Conservation (phyloP, 2,888 invertebrate genomes). For the Ypsolopha scabrella region DNA sequence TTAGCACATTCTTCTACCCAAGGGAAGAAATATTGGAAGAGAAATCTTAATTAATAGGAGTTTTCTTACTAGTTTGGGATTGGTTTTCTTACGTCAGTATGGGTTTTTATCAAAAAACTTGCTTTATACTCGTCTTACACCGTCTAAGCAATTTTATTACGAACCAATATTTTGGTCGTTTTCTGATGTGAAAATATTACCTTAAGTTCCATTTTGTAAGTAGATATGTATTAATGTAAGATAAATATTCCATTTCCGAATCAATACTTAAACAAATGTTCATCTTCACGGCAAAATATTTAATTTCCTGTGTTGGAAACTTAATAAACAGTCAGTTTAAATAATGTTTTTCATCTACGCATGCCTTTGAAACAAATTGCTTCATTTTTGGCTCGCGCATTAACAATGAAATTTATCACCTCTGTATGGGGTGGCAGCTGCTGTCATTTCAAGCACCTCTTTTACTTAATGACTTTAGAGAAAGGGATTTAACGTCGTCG, state of each 20-base stretch:
- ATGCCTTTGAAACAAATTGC: slow-evolving; percentile 57
- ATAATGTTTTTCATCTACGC: slow-evolving; percentile 64
- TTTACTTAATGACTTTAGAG: slow-evolving; percentile 6
- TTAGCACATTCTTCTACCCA: slow-evolving; percentile 45
- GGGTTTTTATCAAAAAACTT: no score
- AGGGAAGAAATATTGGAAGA: slow-evolving; percentile 32
- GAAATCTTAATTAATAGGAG: slow-evolving; percentile 13
- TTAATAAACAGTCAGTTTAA: slow-evolving; percentile 50
- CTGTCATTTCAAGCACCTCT: slow-evolving; percentile 24
- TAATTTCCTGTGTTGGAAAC: slow-evolving; percentile 8
- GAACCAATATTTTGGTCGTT: no score
- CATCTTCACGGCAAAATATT: background rate
- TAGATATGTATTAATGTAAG: no score
- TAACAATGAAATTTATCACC: slow-evolving; percentile 56
- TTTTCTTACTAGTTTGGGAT: no score
- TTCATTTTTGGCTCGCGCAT: slow-evolving; percentile 55
- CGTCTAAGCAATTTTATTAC: no score
- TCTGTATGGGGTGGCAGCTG: slow-evolving; percentile 31
- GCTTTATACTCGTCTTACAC: no score
- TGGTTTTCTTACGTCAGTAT: no score
- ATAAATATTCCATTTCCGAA: no score
- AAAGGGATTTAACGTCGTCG: background rate
- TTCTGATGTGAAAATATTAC: no score
- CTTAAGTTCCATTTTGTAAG: no score
- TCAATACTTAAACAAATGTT: background rate